Conservation (phyloP, 2,113 vertebrate species). For the Ictalurus furcatus region DNA sequence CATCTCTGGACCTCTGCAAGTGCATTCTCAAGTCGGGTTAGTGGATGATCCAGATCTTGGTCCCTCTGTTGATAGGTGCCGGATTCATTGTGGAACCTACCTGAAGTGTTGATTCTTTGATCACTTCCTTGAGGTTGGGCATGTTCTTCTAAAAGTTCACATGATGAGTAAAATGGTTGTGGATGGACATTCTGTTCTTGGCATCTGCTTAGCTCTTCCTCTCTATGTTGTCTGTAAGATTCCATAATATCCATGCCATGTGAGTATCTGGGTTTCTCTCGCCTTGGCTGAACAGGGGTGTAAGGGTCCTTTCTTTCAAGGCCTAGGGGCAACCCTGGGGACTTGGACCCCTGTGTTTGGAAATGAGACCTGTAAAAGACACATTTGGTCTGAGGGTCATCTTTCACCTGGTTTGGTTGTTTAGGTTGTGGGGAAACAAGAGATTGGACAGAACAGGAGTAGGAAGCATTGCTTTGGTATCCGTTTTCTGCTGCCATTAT, state of each 20-base stretch:
- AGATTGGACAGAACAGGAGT: constrained; percentile 53
- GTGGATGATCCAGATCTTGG: constrained; percentile 64
- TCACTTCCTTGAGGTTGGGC: constrained; percentile 56
- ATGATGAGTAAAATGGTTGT: constrained; percentile 34
- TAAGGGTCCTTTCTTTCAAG: constrained; percentile 63
- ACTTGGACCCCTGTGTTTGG: constrained; percentile 29
- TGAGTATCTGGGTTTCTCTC: constrained; percentile 59
- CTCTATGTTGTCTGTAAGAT: constrained; percentile 62
- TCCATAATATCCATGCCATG: constrained; percentile 60
- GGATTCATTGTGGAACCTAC: constrained; percentile 61
- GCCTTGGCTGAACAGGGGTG: constrained; percentile 48
- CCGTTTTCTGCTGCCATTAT: constrained; percentile 72
- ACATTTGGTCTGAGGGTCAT: constrained; percentile 61
- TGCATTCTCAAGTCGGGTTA: constrained; percentile 72
- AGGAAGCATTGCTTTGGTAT: constrained; percentile 73
- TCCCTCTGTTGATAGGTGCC: constrained; percentile 37
- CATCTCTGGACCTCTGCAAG: constrained; percentile 69
- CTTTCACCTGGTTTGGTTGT: constrained; percentile 64
- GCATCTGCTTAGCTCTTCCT: constrained; percentile 54
- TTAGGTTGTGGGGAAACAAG: constrained; percentile 64
- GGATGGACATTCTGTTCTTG: constrained; percentile 60
- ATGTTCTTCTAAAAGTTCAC: constrained; percentile 56
- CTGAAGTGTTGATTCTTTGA: constrained; percentile 53
- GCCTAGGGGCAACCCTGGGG: constrained; percentile 9
- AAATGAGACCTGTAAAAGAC: constrained; percentile 65